Percentiles rank a stretch among this genome's conserved stretches.
These are phyloP conservation scores for Salvelinus fontinalis DNA, from an alignment of 2,113 vertebrate genomes.

Conservation along the genomic window DNA sequence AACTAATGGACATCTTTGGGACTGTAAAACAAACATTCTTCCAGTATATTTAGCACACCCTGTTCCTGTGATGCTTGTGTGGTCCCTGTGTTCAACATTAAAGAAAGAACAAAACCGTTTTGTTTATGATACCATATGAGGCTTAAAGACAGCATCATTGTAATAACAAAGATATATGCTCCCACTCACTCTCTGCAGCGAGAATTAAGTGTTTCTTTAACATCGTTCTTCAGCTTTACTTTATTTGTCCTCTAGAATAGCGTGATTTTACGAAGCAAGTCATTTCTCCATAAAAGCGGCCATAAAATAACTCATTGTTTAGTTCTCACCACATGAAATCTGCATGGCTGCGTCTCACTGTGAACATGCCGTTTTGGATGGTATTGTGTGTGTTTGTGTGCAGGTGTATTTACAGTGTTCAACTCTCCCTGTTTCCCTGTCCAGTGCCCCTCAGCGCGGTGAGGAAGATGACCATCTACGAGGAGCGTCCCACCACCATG, in stretches of 20 bases:
- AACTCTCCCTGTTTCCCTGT: constrained; percentile 13
- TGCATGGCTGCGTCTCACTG: neutral
- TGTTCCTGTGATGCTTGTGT: no score
- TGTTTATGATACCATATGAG: constrained; percentile 27
- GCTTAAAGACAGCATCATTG: constrained; percentile 7
- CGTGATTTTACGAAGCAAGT: constrained; percentile 14
- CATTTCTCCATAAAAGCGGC: constrained; percentile 31
- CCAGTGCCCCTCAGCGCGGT: constrained; percentile 85
- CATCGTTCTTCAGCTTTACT: constrained; percentile 25
- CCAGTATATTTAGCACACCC: no score
- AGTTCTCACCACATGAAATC: constrained; percentile 3
- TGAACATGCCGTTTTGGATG: neutral
- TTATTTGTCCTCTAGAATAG: constrained; percentile 11
- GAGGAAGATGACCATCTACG: constrained; percentile 83
- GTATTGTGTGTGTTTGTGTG: neutral
- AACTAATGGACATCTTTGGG: no score
- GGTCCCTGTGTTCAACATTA: no score
- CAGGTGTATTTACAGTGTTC: neutral
- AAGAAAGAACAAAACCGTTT: no score
- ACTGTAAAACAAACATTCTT: no score
- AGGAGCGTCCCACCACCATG: constrained; percentile 86
- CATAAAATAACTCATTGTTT: constrained; percentile 25
- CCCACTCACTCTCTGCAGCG: neutral
- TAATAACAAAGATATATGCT: constrained; percentile 1
- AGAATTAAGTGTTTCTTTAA: constrained; percentile 5